Percentiles rank a stretch among this genome's conserved stretches.
These are phyloP conservation scores for Acholoe squamosa DNA, from an alignment of 2,888 invertebrate genomes.

Conservation along the genomic window DNA sequence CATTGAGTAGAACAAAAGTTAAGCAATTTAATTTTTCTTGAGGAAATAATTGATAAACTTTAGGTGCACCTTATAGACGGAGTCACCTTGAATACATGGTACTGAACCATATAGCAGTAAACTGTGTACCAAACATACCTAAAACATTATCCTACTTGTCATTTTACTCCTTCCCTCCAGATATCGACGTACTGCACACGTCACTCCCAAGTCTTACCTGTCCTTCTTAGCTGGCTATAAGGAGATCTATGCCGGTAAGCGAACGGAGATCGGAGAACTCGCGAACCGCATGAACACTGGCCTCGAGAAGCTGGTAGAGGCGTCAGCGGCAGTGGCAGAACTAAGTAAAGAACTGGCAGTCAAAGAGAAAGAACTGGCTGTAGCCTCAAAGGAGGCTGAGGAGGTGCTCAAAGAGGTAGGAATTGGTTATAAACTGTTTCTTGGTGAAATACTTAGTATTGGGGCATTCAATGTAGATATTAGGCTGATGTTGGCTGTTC, in stretches of 20 bases:
- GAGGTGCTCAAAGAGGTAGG: slow-evolving; percentile 83
- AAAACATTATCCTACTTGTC: no score
- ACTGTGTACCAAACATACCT: no score
- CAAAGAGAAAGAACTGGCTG: slow-evolving; percentile 92
- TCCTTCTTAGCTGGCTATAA: slow-evolving; percentile 93
- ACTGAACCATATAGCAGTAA: no score
- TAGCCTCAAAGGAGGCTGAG: slow-evolving; percentile 92
- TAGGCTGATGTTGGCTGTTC: no score
- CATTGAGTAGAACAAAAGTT: no score
- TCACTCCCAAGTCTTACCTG: slow-evolving; percentile 95
- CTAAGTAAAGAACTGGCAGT: slow-evolving; percentile 90
- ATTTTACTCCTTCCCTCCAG: slow-evolving; percentile 70
- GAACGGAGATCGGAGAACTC: slow-evolving; percentile 90
- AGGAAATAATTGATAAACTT: no score
- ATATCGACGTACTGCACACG: slow-evolving; percentile 92
- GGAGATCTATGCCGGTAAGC: slow-evolving; percentile 90
- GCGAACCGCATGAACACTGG: slow-evolving; percentile 90
- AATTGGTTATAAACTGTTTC: no score
- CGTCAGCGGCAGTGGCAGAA: slow-evolving; percentile 87
- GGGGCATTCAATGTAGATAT: no score
- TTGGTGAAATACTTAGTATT: no score
- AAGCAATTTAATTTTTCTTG: no score
- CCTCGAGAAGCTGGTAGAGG: slow-evolving; percentile 82
- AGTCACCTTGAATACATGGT: no score
- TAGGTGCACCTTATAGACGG: no score